These are phyloP conservation scores for Euzophera pinguis DNA, from an alignment of 2,888 invertebrate species.

Conservation along the genomic window DNA sequence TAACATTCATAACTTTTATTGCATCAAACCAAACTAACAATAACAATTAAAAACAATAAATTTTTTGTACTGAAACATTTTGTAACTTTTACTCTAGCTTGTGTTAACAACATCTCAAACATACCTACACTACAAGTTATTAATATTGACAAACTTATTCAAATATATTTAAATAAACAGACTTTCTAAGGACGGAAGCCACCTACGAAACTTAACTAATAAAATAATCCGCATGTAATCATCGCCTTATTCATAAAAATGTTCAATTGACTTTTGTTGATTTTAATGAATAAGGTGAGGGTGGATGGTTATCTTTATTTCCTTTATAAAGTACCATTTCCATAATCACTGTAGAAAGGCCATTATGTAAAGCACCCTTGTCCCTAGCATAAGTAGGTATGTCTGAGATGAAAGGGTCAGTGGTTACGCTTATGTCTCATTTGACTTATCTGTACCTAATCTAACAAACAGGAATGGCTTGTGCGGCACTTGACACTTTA, in stretches of 20 bases:
- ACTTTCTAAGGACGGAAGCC: no score
- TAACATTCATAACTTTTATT: slow-evolving; percentile 9
- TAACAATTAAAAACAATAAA: background rate
- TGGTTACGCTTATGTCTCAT: slow-evolving; percentile 1
- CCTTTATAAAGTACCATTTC: no score
- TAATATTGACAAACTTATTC: no score
- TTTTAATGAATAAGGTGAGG: no score
- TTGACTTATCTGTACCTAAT: background rate
- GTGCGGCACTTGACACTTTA: background rate
- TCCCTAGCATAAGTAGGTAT: background rate
- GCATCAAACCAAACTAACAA: slow-evolving; percentile 12
- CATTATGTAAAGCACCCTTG: no score
- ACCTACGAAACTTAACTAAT: no score
- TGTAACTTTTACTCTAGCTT: background rate
- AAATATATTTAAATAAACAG: no score
- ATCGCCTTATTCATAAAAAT: no score
- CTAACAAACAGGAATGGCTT: background rate
- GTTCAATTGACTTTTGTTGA: no score
- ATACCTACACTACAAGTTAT: background rate
- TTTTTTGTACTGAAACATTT: background rate
- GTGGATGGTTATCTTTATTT: no score
- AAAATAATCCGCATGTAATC: no score
- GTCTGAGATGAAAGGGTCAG: background rate
- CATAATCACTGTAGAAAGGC: no score
- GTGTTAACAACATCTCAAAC: background rate